Base-by-base conservation (phyloP, 2,113 vertebrate species). In the Amphiprion percula region DNA sequence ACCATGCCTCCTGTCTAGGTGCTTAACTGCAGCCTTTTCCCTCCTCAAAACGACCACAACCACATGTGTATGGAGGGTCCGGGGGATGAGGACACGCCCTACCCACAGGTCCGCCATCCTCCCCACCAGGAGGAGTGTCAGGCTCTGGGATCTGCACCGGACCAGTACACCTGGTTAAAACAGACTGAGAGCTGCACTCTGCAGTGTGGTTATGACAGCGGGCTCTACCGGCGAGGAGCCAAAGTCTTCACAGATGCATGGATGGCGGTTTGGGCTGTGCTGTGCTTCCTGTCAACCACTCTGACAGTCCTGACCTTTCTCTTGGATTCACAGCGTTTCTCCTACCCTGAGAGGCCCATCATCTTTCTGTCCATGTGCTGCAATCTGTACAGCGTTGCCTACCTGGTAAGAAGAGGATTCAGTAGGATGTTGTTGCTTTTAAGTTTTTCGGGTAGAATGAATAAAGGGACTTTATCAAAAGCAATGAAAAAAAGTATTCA, bases 51-150 rank as follows among this genome's bases (percentile, higher is more conserved):
- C 0, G 98, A 99, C 93, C 97, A 99, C 93, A 97, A 98, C 89
- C 97, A 99, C 93, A 99, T 99, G 98, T 99, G 98, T 82, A 99
- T 99, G 98, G 98, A 99, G 86, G 98, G 98, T 11, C 98, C 98
- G 0, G 96, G 96, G 1, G 98, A 99, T 0, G 97, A 99, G 84
- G 98, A 99, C 33, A 91, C 95, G 0, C 96, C 96, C 0, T 93
- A 95, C 56, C 96, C 96, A 16, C 91, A 91, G 0, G 94, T 96
- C 83, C 97, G 97, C 60, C 91, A 96, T 49, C 95, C 96, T 72
- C 96, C 96, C 0, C 96, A 97, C 61, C 97, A 98, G 74, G 97
- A 99, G 80, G 97, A 99, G 77, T 99, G 98, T 69, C 96, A 96
- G 24, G 91, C 94, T 0, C 87, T 97, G 86, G 98, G 97, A 4